Percentiles rank a stretch among this genome's conserved stretches.
Evolutionary conservation across 2,113 vertebrate species (phyloP).

Genomic region (Sylvietta virens): DNA sequence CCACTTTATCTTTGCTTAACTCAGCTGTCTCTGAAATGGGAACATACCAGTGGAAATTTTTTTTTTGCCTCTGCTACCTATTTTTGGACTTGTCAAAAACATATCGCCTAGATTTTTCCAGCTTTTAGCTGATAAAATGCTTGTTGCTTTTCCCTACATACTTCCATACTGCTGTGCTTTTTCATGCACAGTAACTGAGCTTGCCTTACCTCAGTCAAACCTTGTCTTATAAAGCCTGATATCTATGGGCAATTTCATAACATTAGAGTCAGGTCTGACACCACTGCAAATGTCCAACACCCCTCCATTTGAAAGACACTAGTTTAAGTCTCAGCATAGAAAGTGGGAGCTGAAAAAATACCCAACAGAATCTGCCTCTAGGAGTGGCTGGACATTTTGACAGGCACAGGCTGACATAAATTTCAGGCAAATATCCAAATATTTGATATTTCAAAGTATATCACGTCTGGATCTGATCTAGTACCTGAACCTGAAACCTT

Average conservation of each 20-base stretch:
- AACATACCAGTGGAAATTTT: not conserved
- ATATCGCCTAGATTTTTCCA: not conserved
- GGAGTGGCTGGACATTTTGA: not conserved
- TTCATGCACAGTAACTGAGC: not conserved
- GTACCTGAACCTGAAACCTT: not conserved
- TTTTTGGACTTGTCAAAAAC: not conserved
- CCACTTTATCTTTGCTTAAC: not conserved
- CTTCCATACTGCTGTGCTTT: not conserved
- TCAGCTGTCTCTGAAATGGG: not conserved
- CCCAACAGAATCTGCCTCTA: not conserved
- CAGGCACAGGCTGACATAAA: not conserved
- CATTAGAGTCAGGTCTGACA: not conserved
- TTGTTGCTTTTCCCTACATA: not conserved
- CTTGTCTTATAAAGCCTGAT: not conserved
- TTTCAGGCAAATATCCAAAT: not conserved
- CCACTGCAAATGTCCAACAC: not conserved
- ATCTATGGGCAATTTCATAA: not conserved
- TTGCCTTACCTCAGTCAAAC: not conserved
- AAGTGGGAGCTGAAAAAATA: not conserved
- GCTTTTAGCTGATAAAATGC: not conserved
- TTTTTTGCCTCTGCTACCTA: not conserved
- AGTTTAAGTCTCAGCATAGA: not conserved
- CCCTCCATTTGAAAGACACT: not conserved
- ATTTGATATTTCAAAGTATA: not conserved
- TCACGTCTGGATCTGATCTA: not conserved